Base-by-base conservation (phyloP, 2,113 vertebrate genomes). In the Gymnocephalus cernua region DNA sequence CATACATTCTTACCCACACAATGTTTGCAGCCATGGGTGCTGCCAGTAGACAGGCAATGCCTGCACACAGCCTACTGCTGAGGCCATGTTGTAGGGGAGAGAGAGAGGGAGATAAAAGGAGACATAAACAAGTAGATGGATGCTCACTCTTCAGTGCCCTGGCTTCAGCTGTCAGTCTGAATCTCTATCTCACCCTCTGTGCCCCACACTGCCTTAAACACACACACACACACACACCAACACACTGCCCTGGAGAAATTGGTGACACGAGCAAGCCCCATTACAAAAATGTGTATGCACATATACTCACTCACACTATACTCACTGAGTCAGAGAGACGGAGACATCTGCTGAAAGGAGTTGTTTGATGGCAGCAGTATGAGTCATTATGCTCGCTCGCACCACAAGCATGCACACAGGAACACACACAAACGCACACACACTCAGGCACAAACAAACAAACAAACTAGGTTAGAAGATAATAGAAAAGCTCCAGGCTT, bases 111-210 rank as follows among this genome's bases (percentile, higher is more conserved):
- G 81, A 90, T 86, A 86, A 84, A 89, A 85, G 77, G 82, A 88
- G 93, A 91, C 88, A 93, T 90, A 92, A 87, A 92, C 68, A 90
- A 86, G 82, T 84, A 78, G 90, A 90, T 91, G 90, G 93, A 95
- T 94, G 92, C 93, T 91, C 93, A 91, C 8, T 65, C 81, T 90
- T 82, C 93, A 93, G 86, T 90, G 87, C 78, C 88, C 56, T 50
- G 81, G 79, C 71, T 90, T 87, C 64, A 83, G 11, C 61, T 85
- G 72, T 93, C 84, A 92, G 15, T 27, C 85, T 84, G 71, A 76
- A 89, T 96, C 88, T 76, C 44, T 86, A 54, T 95, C 92, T 94
- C 64, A 85, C 63, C 85, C 81, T 83, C 63, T 81, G 71, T 56
- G n/a, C 78, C 77, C 77, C 84, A 82, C 77, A 77, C 64, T 8